Evolutionary conservation across 2,113 vertebrate genomes (phyloP), one percentile per base, ranked within the genome.

Genomic region (Taxidea taxus): DNA sequence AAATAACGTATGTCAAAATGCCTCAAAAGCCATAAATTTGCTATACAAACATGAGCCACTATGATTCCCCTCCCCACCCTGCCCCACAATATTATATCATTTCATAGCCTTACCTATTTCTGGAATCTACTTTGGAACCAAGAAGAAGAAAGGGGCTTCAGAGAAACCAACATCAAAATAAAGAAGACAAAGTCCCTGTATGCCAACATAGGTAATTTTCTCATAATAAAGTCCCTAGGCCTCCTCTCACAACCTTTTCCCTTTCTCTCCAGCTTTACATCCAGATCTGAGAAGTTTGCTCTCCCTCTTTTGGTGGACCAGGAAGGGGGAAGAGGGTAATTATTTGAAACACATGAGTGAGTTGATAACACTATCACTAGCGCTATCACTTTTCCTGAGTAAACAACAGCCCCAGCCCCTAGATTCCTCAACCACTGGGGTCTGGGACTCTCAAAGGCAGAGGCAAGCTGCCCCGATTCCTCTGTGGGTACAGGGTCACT

Each of bases 81-180:
- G 10, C 23, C 44, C n/a, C n/a, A 18, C 27, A 39, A 34, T 72
- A 70, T 62, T 85, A 4, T 27, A n/a, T 83, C 9, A 86, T 31
- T 39, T 87, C 54, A 87, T 18, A 51, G 42, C 25, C 70, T 96
- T 81, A 94, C 42, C 83, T 85, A 81, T 37, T 34, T 91, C 85
- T 85, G 78, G 37, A 74, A 88, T 88, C 64, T 91, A 85, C 51
- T 95, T 93, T 58, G 74, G 90, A 92, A 60, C 54, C 29, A 87
- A 95, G 88, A 96, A 90, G 56, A 42, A 80, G 89, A 90, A 60
- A 72, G 13, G n/a, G 44, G 15, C 21, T 39, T 92, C 31, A 12
- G 49, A 70, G 75, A 42, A 96, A 74, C 34, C 18, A 78, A 7
- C 5, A 47, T 86, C 12, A 23, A 91, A 88, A 90, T 80, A 83